These are phyloP conservation scores for Pelosia muscerda DNA, from an alignment of 2,888 invertebrate species.

Conservation along the genomic window DNA sequence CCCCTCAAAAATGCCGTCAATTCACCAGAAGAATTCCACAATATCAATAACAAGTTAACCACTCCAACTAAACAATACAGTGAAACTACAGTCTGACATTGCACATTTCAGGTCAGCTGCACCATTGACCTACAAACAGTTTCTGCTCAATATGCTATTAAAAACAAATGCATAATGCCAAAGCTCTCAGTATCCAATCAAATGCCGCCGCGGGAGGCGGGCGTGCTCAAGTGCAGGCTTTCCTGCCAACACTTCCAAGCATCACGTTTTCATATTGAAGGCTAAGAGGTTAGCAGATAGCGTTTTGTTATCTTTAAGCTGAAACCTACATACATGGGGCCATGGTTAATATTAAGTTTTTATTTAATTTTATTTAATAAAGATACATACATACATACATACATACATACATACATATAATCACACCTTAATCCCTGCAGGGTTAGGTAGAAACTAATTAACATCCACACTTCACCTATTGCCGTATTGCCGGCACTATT, in stretches of 20 bases:
- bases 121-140: constrained; percentile 25
- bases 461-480: no score
- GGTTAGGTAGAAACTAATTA: no score
- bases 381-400: no score
- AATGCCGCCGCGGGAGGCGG: constrained; percentile 41
- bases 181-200: constrained; percentile 36
- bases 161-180: constrained; percentile 24
- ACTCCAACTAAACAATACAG: constrained; percentile 6
- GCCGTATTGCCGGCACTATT: no score
- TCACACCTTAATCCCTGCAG: no score
- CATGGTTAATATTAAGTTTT: no score
- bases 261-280: constrained; percentile 34
- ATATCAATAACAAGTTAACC: not conserved
- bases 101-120: constrained; percentile 20
- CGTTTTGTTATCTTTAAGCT: constrained; percentile 27
- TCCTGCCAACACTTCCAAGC: constrained; percentile 51
- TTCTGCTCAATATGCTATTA: constrained; percentile 18
- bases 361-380: no score
- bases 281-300: constrained; percentile 24
- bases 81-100: not conserved
- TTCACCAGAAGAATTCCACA: no score
- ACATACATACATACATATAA: no score
- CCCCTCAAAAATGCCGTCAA: no score
- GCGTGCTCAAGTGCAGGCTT: constrained; percentile 68
- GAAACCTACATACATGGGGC: no score